These are phyloP conservation scores for Dendronephthya gigantea DNA, from an alignment of 64 coral and sea anemone genomes.

Conservation along the genomic window DNA sequence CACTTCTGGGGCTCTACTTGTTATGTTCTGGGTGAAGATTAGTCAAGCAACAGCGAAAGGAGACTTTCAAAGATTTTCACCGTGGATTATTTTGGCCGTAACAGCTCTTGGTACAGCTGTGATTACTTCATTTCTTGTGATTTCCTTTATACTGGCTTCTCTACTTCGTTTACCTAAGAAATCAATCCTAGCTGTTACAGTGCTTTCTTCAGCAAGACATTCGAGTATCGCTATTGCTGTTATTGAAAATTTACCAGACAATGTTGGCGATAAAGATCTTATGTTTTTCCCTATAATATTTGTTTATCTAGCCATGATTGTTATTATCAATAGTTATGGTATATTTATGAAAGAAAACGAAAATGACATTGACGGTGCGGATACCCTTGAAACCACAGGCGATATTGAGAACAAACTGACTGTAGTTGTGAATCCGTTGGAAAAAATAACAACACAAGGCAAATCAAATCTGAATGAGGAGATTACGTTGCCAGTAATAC, in stretches of 20 bases:
- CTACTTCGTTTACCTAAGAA: background rate
- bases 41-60: background rate
- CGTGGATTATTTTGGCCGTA: background rate
- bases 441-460: too few relatives aligned
- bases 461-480: too few relatives aligned
- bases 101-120: background rate
- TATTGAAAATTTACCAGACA: background rate
- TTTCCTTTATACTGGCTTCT: background rate
- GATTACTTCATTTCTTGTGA: background rate
- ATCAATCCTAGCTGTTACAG: background rate
- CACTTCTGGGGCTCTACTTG: background rate
- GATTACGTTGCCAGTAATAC: too few relatives aligned
- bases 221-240: background rate
- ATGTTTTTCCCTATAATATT: background rate
- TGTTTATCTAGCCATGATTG: background rate
- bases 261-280: background rate
- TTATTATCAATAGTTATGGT: background rate
- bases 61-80: background rate
- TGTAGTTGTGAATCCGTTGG: too few relatives aligned
- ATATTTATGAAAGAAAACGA: background rate
- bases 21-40: background rate
- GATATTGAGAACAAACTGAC: too few relatives aligned
- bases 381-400: too few relatives aligned
- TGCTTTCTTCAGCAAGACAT: background rate
- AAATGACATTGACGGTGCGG: background rate